Evolutionary conservation across 2,797 vertebrate genomes (phyloP).

Genomic region (Pseudomugil tenellus): DNA sequence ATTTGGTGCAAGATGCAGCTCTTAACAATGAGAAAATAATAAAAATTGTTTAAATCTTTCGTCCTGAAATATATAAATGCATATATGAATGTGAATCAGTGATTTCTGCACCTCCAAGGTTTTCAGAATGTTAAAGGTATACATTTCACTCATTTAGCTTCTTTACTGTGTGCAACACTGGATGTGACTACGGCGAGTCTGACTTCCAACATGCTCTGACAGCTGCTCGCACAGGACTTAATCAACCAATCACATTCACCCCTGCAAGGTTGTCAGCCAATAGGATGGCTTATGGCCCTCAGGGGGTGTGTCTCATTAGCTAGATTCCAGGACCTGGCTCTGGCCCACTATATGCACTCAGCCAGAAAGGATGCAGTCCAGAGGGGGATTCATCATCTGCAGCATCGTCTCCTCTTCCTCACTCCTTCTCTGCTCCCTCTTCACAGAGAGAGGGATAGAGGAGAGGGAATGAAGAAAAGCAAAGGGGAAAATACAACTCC

Average conservation of each 20-base stretch:
- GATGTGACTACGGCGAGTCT: conserved; percentile 47
- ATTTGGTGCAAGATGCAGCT: conserved; percentile 3
- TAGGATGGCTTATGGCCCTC: conserved; percentile 40
- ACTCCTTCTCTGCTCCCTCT: conserved; percentile 8
- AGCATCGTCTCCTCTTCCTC: conserved; percentile 37
- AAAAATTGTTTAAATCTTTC: too few species aligned
- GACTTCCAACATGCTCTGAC: conserved; percentile 58
- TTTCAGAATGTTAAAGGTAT: conserved; percentile 18
- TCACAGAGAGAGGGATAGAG: conserved; percentile 6
- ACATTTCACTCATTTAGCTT: conserved; percentile 57
- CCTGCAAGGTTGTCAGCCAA: conserved; percentile 55
- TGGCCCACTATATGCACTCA: conserved; percentile 76
- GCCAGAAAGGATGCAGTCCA: conserved; percentile 73
- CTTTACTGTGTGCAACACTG: conserved; percentile 35
- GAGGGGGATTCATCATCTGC: conserved; percentile 75
- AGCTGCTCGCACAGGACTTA: conserved; percentile 29
- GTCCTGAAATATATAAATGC: neutral
- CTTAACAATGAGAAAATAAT: neutral
- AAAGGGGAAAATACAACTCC: neutral
- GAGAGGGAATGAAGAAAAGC: conserved; percentile 4
- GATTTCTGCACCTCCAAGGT: neutral
- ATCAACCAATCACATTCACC: conserved; percentile 49
- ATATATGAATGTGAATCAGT: neutral
- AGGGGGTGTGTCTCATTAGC: conserved; percentile 79
- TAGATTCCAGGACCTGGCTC: conserved; percentile 82